Conservation (phyloP, 30 jellyfish, hydroid and myxozoan species). For the Aurelia aurita complex sp. Pacific region DNA sequence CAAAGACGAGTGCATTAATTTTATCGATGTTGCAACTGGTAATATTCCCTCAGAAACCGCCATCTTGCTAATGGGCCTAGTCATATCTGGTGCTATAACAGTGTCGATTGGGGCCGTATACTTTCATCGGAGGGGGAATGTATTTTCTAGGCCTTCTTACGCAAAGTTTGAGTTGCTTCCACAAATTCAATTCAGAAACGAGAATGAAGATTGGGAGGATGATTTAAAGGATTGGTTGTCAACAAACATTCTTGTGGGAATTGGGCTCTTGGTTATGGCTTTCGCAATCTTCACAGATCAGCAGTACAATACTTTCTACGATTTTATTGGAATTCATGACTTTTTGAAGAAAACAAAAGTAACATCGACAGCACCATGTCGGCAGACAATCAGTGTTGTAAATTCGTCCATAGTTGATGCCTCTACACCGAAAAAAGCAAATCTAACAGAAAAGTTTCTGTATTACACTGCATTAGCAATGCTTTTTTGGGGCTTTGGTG, state of each 20-base stretch:
- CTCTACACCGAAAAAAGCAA: background rate
- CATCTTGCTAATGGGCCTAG: slow-evolving; percentile 35
- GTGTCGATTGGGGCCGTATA: slow-evolving; percentile 22
- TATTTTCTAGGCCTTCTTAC: too few species aligned
- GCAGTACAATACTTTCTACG: slow-evolving; percentile 30
- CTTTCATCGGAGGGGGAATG: background rate
- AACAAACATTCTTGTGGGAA: slow-evolving; percentile 4
- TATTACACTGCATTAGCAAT: slow-evolving; percentile 20
- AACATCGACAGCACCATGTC: too few species aligned
- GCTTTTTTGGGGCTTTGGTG: slow-evolving; percentile 64
- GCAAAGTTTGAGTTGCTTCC: slow-evolving; percentile 8
- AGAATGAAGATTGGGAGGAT: background rate
- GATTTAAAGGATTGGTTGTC: slow-evolving; percentile 13
- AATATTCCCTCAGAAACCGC: slow-evolving; percentile 31
- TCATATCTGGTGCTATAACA: slow-evolving; percentile 37
- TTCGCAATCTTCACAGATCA: slow-evolving; percentile 33
- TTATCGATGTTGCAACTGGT: background rate
- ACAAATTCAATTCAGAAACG: background rate
- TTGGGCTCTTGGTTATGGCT: slow-evolving; percentile 11
- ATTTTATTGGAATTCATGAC: slow-evolving; percentile 39
- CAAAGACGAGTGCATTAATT: background rate
- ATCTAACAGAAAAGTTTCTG: background rate
- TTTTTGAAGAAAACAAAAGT: background rate
- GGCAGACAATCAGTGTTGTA: too few species aligned
- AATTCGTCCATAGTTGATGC: too few species aligned